phyloP scores from a whole-genome alignment of 1,140 invertebrate genomes.

The Steinernema khuongi region DNA sequence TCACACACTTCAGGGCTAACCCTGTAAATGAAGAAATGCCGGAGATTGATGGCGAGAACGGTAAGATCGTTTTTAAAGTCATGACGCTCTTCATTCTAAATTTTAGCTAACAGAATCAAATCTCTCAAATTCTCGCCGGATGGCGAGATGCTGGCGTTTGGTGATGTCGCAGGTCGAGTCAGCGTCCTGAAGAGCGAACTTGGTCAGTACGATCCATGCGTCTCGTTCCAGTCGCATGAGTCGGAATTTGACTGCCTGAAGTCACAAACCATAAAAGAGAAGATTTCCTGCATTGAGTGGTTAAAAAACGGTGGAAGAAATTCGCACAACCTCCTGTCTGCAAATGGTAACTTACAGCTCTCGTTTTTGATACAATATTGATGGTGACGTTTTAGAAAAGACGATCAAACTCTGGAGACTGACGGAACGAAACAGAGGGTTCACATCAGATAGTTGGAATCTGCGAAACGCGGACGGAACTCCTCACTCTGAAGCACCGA shows the following conservation, averaged over 20 bases:
- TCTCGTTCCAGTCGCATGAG: neutral
- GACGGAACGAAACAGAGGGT: neutral
- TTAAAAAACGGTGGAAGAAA: neutral
- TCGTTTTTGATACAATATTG: neutral
- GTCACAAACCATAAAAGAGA: neutral
- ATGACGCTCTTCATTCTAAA: too few species aligned
- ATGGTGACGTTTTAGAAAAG: neutral
- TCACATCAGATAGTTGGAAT: neutral
- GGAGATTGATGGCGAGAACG: too few species aligned
- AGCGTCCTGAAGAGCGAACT: too few species aligned
- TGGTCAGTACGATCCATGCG: neutral
- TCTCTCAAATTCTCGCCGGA: neutral
- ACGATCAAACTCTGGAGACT: neutral
- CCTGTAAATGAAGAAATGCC: too few species aligned
- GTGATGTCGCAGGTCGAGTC: neutral
- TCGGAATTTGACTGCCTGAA: neutral
- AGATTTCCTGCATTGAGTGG: neutral
- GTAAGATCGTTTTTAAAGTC: too few species aligned
- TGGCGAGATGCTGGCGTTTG: neutral
- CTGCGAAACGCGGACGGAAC: neutral
- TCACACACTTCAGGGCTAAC: too few species aligned
- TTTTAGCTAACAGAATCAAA: neutral
- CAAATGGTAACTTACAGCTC: neutral
- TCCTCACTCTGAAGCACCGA: too few species aligned
- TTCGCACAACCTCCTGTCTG: neutral